These are phyloP conservation scores for Girardinus metallicus DNA, from an alignment of 2,797 vertebrate species.

Conservation along the genomic window DNA sequence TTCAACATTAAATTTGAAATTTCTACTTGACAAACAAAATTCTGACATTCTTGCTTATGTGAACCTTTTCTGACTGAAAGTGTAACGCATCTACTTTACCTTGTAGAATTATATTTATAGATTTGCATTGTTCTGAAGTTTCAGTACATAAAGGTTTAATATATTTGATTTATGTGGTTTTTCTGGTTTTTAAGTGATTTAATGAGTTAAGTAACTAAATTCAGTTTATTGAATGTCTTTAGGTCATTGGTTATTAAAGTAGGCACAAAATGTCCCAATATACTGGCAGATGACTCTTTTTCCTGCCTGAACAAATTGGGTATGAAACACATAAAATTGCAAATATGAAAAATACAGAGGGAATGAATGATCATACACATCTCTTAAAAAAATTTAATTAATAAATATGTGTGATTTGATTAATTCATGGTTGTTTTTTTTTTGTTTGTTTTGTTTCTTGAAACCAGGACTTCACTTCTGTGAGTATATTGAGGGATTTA, in stretches of 20 bases:
- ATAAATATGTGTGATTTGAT: neutral
- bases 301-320: neutral
- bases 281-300: neutral
- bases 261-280: neutral
- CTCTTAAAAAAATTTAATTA: neutral
- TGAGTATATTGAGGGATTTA: constrained; percentile 69
- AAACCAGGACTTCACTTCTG: constrained; percentile 84
- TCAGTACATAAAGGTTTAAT: neutral
- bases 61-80: neutral
- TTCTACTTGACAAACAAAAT: neutral
- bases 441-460: constrained; percentile 12
- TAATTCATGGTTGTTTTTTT: constrained; percentile 18
- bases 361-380: neutral
- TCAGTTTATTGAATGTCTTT: neutral
- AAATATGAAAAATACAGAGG: neutral
- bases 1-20: neutral
- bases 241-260: neutral
- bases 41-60: neutral
- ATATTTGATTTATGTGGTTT: neutral
- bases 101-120: neutral
- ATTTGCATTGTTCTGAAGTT: neutral
- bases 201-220: neutral
- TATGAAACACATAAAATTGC: neutral
- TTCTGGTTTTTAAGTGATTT: neutral
- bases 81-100: neutral